Conservation (phyloP, 2,797 vertebrate genomes). For the Malurus leucopterus region DNA sequence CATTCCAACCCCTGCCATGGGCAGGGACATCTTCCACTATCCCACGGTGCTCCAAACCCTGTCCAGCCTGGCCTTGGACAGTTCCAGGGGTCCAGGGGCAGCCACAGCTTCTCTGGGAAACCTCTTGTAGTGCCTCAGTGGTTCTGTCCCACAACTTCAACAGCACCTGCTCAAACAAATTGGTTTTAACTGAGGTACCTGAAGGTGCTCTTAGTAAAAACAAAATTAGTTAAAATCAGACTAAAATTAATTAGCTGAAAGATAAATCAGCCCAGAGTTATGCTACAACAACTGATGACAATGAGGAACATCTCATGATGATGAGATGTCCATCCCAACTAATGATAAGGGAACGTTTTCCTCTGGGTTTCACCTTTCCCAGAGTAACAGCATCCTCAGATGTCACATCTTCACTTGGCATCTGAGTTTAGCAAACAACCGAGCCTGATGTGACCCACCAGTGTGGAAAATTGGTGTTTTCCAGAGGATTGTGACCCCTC, state of each 20-base stretch:
- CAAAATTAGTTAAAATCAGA: not conserved
- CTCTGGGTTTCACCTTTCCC: not conserved
- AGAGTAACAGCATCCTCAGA: not conserved
- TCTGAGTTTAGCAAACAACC: not conserved
- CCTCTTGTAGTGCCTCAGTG: fast-evolving
- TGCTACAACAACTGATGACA: not conserved
- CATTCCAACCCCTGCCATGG: fast-evolving
- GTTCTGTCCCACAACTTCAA: not conserved
- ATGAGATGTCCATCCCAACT: too few species aligned
- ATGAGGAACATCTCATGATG: too few species aligned
- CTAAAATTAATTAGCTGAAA: not conserved
- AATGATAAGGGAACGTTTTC: not conserved
- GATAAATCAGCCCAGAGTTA: not conserved
- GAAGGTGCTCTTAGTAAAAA: not conserved
- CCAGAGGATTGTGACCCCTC: not conserved
- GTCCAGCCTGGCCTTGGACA: fast-evolving
- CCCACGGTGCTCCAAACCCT: fast-evolving
- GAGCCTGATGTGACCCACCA: not conserved
- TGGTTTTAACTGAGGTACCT: not conserved
- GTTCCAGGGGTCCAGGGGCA: not conserved
- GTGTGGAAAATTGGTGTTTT: not conserved
- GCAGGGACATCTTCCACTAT: not conserved
- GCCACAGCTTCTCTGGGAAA: not conserved
- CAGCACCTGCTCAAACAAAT: not conserved
- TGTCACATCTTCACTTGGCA: not conserved